Evolutionary conservation across 2,888 invertebrate species (phyloP).

Genomic region (Odontothrips loti): DNA sequence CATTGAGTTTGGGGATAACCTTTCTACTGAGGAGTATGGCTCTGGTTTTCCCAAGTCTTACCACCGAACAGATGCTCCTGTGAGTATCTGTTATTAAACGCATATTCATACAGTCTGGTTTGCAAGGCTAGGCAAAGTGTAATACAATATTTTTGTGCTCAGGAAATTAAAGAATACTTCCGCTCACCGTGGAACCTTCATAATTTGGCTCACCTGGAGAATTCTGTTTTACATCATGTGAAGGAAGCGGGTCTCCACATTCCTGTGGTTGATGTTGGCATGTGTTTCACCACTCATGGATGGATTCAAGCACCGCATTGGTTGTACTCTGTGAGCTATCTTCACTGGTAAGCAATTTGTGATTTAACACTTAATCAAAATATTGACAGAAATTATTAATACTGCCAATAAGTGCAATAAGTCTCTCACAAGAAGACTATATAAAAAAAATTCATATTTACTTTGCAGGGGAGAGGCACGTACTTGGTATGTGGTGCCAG

Average conservation of each 20-base stretch:
- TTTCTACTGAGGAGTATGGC: constrained; percentile 1
- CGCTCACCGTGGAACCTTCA: not conserved
- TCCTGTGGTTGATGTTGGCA: constrained; percentile 15
- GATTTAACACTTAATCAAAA: not conserved
- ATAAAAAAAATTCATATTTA: not conserved
- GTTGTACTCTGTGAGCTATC: constrained; percentile 14
- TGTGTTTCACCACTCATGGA: not conserved
- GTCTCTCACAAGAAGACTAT: not conserved
- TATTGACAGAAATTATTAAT: not conserved
- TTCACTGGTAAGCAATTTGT: not conserved
- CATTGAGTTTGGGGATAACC: not conserved
- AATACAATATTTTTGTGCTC: not conserved
- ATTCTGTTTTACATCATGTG: constrained; percentile 5
- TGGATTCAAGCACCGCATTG: not conserved
- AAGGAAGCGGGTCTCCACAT: not conserved
- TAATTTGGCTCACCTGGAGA: not conserved
- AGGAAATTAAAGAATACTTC: not conserved
- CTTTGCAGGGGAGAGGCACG: not conserved
- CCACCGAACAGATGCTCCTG: not conserved
- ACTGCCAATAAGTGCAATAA: not conserved
- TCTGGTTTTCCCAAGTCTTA: constrained; percentile 6
- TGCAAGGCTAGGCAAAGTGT: not conserved
- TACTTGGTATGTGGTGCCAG: not conserved
- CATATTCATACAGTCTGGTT: not conserved
- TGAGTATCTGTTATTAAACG: not conserved